A percentile compares a stretch with the other conserved stretches of the same genome.
Evolutionary conservation across 2,797 vertebrate genomes (phyloP).

Genomic region (Peromyscus melanophrys): DNA sequence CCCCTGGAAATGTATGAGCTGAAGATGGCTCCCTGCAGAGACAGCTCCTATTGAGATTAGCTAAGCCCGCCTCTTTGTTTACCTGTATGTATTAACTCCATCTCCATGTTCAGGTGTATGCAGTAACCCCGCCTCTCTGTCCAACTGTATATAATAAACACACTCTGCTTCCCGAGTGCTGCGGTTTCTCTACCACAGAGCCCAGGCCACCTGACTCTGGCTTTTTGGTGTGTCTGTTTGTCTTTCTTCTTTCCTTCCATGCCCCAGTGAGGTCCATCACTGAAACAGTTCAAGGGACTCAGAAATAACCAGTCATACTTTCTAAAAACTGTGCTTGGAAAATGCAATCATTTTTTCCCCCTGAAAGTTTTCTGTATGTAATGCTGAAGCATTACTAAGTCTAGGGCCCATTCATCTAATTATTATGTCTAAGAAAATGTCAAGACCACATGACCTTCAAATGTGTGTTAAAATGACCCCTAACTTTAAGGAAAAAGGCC

Average conservation of each 20-base stretch:
- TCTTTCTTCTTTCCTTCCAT: neutral
- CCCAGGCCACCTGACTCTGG: neutral
- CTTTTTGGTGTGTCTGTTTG: neutral
- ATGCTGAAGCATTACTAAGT: constrained; percentile 23
- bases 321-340: constrained; percentile 60
- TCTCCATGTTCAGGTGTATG: neutral
- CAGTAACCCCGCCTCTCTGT: neutral
- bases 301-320: constrained; percentile 49
- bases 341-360: neutral
- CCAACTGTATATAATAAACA: neutral
- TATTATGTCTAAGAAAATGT: constrained; percentile 57
- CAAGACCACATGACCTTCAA: constrained; percentile 51
- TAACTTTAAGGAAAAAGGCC: constrained; percentile 55
- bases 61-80: neutral
- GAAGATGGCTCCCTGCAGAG: neutral
- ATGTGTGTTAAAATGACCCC: neutral
- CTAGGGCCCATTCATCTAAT: constrained; percentile 30
- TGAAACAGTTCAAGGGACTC: neutral
- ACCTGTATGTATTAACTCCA: neutral
- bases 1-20: neutral
- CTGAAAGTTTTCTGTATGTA: neutral
- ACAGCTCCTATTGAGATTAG: no score
- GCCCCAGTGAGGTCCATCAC: no score
- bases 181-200: neutral
- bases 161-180: neutral